These are phyloP conservation scores for Raphicerus campestris DNA, from an alignment of 2,113 vertebrate genomes.

Conservation along the genomic window DNA sequence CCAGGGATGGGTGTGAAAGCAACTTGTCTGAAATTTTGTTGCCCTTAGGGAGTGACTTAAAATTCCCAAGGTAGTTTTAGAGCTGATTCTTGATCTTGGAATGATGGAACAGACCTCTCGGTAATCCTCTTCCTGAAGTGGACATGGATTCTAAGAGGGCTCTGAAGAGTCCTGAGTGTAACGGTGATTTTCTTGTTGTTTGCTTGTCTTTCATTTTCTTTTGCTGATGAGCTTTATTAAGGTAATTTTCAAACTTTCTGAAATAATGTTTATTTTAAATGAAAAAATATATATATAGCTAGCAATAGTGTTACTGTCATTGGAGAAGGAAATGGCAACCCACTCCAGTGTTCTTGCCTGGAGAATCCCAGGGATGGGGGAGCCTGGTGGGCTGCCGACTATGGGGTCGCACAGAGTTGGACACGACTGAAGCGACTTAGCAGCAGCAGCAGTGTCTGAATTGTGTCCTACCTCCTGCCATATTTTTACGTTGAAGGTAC, in stretches of 20 bases:
- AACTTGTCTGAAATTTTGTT: conserved; percentile 56
- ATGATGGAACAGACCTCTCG: conserved; percentile 5
- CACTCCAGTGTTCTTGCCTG: too few species aligned
- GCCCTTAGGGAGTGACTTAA: conserved; percentile 51
- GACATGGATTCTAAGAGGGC: not conserved
- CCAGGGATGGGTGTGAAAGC: conserved; percentile 29
- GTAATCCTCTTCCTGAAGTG: not conserved
- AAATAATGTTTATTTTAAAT: not conserved
- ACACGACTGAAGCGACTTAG: too few species aligned
- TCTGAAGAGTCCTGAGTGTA: not conserved
- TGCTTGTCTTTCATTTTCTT: not conserved
- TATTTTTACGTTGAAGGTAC: not conserved
- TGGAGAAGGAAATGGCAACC: too few species aligned
- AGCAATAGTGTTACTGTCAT: not conserved
- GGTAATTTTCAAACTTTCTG: not conserved
- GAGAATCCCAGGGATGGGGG: too few species aligned
- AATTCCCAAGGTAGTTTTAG: conserved; percentile 60
- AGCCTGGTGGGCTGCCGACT: too few species aligned
- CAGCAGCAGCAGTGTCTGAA: not conserved
- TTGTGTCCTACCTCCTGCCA: not conserved
- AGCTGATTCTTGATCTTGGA: conserved; percentile 38
- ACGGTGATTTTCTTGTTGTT: not conserved
- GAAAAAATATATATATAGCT: not conserved
- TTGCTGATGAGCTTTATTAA: conserved; percentile 10
- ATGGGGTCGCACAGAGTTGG: too few species aligned